Conservation (phyloP, 1,140 invertebrate genomes). For the Achatina immaculata region DNA sequence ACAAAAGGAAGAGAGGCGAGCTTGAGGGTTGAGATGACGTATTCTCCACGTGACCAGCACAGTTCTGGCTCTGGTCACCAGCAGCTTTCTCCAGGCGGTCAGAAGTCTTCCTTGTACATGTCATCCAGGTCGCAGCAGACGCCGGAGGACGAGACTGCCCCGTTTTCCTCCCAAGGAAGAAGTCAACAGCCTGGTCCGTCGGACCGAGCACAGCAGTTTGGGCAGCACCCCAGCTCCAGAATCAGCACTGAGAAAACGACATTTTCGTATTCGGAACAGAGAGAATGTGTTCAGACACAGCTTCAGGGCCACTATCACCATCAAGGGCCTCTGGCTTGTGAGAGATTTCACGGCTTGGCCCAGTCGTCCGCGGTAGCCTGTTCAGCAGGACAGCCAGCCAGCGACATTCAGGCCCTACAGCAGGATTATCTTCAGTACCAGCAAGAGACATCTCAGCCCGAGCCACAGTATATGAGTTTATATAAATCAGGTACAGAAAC, state of each 20-base stretch:
- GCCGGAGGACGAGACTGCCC: not conserved
- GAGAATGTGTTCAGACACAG: no score
- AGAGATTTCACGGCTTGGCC: not conserved
- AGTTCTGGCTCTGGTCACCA: not conserved
- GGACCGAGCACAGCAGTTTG: not conserved
- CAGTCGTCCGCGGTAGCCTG: not conserved
- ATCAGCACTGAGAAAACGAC: not conserved
- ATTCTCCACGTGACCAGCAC: not conserved
- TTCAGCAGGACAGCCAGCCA: constrained; percentile 9
- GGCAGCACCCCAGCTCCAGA: not conserved
- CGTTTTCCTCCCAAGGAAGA: not conserved
- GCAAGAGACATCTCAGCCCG: no score
- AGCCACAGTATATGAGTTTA: no score
- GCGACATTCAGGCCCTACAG: not conserved
- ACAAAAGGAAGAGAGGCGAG: not conserved
- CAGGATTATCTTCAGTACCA: not conserved
- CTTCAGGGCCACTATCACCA: not conserved
- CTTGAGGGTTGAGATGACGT: not conserved
- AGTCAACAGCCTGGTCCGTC: not conserved
- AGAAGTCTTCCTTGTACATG: not conserved
- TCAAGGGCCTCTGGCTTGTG: not conserved
- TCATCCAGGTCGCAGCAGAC: not conserved
- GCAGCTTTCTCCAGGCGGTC: not conserved
- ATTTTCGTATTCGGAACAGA: not conserved
- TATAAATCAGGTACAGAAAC: no score